phyloP scores from a whole-genome alignment of 1,140 invertebrate species.

The Hyles vespertilio region DNA sequence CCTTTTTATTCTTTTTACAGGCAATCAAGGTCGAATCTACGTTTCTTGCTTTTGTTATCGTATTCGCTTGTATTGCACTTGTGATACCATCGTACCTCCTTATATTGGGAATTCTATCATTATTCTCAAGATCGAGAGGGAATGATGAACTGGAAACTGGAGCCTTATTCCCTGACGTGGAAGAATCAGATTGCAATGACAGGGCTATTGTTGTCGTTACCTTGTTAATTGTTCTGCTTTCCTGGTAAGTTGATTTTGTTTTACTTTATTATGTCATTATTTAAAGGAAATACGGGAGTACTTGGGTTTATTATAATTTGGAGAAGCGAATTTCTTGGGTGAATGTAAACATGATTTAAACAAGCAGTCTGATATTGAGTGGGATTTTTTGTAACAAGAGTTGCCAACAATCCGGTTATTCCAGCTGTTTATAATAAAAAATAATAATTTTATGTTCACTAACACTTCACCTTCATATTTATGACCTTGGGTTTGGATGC shows the following conservation, averaged over 20 bases:
- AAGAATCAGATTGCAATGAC: constrained; percentile 51
- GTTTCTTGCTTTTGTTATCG: constrained; percentile 54
- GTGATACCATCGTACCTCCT: constrained; percentile 60
- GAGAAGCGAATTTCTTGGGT: no score
- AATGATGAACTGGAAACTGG: constrained; percentile 60
- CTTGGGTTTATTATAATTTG: no score
- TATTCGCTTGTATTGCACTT: constrained; percentile 55
- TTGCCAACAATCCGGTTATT: no score
- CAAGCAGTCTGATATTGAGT: no score
- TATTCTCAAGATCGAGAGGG: constrained; percentile 53
- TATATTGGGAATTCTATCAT: constrained; percentile 45
- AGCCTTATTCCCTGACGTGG: constrained; percentile 53
- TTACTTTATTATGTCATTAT: not conserved
- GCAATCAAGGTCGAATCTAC: constrained; percentile 66
- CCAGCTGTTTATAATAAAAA: no score
- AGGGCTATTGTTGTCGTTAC: constrained; percentile 44
- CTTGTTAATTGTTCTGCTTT: constrained; percentile 51
- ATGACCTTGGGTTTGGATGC: no score
- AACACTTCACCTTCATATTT: no score
- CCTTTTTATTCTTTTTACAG: constrained; percentile 41
- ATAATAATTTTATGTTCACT: no score
- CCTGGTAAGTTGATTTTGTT: constrained; percentile 47
- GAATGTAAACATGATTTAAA: no score
- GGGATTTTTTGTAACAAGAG: no score
- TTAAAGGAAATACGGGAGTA: no score